Percentiles rank a stretch among this genome's conserved stretches.
phyloP scores from a whole-genome alignment of 2,113 vertebrate genomes.

The Balaeniceps rex region DNA sequence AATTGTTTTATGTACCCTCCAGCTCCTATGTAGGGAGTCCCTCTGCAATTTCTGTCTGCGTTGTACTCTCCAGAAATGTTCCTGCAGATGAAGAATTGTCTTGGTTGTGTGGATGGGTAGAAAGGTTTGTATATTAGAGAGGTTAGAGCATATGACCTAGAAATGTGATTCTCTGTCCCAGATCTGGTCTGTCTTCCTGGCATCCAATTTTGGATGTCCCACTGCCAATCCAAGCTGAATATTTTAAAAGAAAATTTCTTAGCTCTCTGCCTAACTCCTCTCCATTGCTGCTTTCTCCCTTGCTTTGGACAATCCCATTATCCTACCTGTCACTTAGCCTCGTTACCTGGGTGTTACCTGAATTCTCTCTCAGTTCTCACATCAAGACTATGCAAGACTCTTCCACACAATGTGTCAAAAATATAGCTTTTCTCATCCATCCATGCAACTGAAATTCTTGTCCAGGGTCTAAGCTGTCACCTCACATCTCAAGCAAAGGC shows the following conservation, averaged over 20 bases:
- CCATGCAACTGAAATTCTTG: neutral
- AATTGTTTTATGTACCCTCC: neutral
- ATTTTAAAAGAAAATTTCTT: neutral
- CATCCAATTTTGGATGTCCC: neutral
- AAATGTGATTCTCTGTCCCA: neutral
- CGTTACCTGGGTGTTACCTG: neutral
- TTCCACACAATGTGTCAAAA: neutral
- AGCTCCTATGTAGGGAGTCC: accelerated
- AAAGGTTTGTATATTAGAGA: neutral
- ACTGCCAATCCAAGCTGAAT: neutral
- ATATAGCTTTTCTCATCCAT: neutral
- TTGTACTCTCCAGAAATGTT: neutral
- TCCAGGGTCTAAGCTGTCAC: neutral
- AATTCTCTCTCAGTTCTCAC: neutral
- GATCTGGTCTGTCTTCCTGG: neutral
- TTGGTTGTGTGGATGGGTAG: neutral
- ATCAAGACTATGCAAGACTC: neutral
- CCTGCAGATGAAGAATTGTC: neutral
- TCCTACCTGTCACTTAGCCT: neutral
- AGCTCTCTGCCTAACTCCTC: neutral
- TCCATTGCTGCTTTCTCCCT: neutral
- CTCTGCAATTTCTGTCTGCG: neutral
- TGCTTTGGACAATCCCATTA: neutral
- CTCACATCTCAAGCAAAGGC: neutral
- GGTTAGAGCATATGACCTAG: neutral